A percentile compares a stretch with the other conserved stretches of the same genome.
phyloP scores from a whole-genome alignment of 2,888 invertebrate species.

The Drosophila flavopinicola region DNA sequence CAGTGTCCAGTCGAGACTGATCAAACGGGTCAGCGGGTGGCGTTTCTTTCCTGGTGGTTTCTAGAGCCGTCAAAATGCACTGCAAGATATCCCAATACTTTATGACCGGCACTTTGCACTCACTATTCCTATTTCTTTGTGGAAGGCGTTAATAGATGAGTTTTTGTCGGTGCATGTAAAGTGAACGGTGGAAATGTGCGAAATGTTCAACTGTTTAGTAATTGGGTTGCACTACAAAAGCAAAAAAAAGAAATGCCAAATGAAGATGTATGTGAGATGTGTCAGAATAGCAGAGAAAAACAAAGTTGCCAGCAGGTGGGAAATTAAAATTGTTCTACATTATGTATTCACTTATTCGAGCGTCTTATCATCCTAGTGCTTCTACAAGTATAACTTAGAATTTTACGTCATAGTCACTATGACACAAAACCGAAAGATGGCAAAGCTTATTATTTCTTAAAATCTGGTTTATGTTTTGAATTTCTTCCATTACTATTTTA shows the following conservation, averaged over 20 bases:
- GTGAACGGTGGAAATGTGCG: constrained; percentile 65
- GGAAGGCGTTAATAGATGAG: constrained; percentile 50
- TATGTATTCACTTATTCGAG: no score
- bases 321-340: constrained; percentile 7
- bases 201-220: constrained; percentile 62
- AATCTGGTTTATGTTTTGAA: no score
- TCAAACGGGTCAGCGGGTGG: constrained; percentile 75
- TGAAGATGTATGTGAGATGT: constrained; percentile 37
- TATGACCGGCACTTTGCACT: constrained; percentile 55
- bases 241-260: no score
- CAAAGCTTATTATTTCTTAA: no score
- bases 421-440: no score
- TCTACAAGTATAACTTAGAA: no score
- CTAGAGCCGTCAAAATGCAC: constrained; percentile 35
- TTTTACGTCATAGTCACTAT: no score
- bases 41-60: constrained; percentile 25
- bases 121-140: constrained; percentile 37
- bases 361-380: no score
- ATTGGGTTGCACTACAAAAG: constrained; percentile 58
- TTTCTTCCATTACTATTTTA: no score
- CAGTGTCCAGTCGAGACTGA: constrained; percentile 61
- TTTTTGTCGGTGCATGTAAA: constrained; percentile 26
- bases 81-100: constrained; percentile 67
- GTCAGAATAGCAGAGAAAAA: neutral
- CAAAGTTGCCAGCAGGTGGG: constrained; percentile 35